Base-by-base conservation (phyloP, 2,113 vertebrate genomes). In the Colistium nudipinnis region DNA sequence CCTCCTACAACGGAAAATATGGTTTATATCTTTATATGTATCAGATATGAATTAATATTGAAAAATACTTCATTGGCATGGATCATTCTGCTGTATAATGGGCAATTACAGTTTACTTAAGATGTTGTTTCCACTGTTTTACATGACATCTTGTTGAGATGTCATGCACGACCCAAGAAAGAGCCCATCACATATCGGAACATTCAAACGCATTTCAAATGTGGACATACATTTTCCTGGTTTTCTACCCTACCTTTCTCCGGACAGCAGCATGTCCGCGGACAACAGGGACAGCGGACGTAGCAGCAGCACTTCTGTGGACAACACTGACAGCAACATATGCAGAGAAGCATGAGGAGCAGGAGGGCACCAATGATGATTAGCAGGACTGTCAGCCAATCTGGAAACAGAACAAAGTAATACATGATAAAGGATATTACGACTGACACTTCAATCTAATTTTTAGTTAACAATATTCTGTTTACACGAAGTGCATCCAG, bases 241-340 rank as follows among this genome's bases (percentile, higher is more conserved):
- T n/a, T n/a, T n/a, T 12, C 9, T 22, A 20, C n/a, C n/a, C 73
- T 87, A 99, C 98, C 94, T 95, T 96, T 91, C 63, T 97, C 95
- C 0, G 98, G 97, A 67, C 98, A 99, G 93, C 98, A 99, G 89
- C 98, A 99, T 3, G 86, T 94, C 24, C 86, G 79, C 0, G 98
- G 97, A 79, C 98, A 99, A 89, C 98, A 99, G 5, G 94, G 94
- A 48, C 98, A 99, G 16, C 94, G 96, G 20, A 98, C 4, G 1
- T 99, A 93, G 89, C 98, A 99, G 91, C 98, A 99, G 88, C 98
- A 99, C 24, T 92, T 92, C 61, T 99, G 97, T 0, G 98, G 98
- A 36, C 98, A 99, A 84, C 97, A 98, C 92, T 99, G 98, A 76
- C 98, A 99, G 93, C 97, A 99, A 86, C 98, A 99, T 20, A 98